Evolutionary conservation across 2,113 vertebrate species (phyloP), one percentile per base, ranked within the genome.

Genomic region (Sardina pilchardus): DNA sequence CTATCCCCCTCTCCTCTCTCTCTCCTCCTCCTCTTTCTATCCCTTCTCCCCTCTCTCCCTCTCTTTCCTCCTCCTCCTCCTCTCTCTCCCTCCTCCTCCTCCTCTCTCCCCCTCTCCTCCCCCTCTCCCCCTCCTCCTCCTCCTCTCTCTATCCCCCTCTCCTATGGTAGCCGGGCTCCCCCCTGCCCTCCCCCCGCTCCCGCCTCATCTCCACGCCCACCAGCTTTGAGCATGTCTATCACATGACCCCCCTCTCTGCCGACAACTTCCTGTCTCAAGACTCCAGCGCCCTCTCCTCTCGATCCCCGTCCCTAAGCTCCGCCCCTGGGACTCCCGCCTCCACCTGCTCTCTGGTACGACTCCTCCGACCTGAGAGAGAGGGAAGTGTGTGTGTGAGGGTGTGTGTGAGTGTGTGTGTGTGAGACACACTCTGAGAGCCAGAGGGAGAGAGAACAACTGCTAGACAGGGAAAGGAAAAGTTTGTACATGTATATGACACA

Each of bases 161-260:
- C 88, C 17, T 83, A 30, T 42, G 56, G 89, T 95, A 97, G 96
- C 95, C 94, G 47, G 92, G 92, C 89, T 94, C 95, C 93, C 95
- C 94, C 92, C 94, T 93, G 24, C 94, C 95, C 85, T 92, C 93
- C 94, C 94, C 94, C 93, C 94, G 93, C 90, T 94, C 94, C 91
- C 63, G 92, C 89, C 94, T 95, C 94, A 96, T 97, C 95, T 96
- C 96, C 93, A 95, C 95, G 93, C 96, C 96, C 88, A 95, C 94
- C 95, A 96, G 95, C 96, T 97, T 97, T 92, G 95, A 97, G 93
- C 96, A 97, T 95, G 94, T 97, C 95, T 96, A 96, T 96, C 96
- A 97, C 93, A 96, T 97, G 96, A 97, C 96, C 91, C 94, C 95
- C 94, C 95, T 95, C 92, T 97, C 96, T 92, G 96, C 96, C 43